Evolutionary conservation across 53 echinoderm and acorn worm genomes (phyloP).

Genomic region (Paracentrotus lividus): DNA sequence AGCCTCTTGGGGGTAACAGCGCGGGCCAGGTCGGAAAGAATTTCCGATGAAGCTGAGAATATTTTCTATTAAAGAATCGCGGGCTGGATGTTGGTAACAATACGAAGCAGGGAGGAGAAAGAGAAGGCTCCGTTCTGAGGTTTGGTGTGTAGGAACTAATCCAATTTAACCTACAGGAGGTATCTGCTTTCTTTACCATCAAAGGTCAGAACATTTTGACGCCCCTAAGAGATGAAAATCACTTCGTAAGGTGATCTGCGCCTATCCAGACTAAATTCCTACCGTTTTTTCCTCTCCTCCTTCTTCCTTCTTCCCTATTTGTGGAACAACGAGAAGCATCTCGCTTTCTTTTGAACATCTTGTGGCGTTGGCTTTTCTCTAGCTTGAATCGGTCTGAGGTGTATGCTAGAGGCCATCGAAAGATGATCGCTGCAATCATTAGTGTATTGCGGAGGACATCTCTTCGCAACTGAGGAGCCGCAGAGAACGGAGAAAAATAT

Average conservation of each 20-base stretch:
- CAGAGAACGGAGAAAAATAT: conserved; percentile 59
- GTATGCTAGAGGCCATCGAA: conserved; percentile 62
- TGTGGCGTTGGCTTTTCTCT: neutral
- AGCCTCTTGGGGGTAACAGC: conserved; percentile 52
- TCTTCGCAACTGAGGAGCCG: conserved; percentile 36
- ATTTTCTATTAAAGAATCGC: conserved; percentile 68
- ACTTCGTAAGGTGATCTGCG: conserved; percentile 71
- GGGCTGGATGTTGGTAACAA: conserved; percentile 49
- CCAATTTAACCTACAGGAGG: conserved; percentile 70
- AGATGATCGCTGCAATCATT: conserved; percentile 70
- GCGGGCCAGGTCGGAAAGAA: conserved; percentile 50
- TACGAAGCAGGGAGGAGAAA: conserved; percentile 27
- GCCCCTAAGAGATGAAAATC: conserved; percentile 71
- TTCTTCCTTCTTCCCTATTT: neutral
- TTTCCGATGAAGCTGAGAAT: conserved; percentile 66
- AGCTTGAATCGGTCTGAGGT: neutral
- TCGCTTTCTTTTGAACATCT: neutral
- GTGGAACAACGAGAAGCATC: neutral
- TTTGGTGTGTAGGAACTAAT: conserved; percentile 70
- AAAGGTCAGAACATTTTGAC: conserved; percentile 71
- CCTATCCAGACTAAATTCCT: neutral
- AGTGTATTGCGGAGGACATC: conserved; percentile 60
- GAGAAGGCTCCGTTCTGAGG: conserved; percentile 61
- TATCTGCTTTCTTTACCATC: conserved; percentile 65
- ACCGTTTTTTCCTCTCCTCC: neutral